These are phyloP conservation scores for Perca schrenkii DNA, from an alignment of 2,113 vertebrate species.

Conservation along the genomic window DNA sequence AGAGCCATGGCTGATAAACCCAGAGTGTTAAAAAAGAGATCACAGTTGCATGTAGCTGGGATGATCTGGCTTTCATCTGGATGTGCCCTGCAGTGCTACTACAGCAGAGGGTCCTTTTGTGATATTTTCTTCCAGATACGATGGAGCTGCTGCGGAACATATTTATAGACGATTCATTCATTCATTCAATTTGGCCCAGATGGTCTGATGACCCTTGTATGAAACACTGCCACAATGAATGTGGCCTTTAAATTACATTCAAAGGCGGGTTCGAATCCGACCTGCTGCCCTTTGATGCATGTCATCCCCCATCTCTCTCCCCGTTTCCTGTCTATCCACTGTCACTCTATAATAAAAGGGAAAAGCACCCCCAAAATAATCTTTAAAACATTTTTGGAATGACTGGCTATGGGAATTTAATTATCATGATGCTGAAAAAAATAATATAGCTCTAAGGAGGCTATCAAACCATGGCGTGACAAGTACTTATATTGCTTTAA, in stretches of 20 bases:
- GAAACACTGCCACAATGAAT: constrained; percentile 6
- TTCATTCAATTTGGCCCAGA: constrained; percentile 18
- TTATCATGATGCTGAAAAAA: neutral
- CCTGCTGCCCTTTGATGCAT: no score
- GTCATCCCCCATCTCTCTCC: no score
- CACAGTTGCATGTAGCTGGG: neutral
- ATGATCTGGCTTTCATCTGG: constrained; percentile 39
- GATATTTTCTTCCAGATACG: constrained; percentile 35
- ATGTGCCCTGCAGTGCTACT: constrained; percentile 20
- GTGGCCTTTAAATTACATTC: constrained; percentile 8
- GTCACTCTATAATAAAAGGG: no score
- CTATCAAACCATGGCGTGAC: neutral
- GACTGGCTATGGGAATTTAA: neutral
- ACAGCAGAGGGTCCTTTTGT: constrained; percentile 29
- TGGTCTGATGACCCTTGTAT: constrained; percentile 17
- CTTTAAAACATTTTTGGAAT: no score
- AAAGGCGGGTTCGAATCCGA: neutral
- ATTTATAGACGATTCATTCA: constrained; percentile 29
- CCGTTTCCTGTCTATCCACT: no score
- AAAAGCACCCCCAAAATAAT: no score
- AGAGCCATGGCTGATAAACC: constrained; percentile 5
- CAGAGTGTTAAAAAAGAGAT: constrained; percentile 9
- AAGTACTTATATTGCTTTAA: neutral
- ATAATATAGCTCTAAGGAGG: neutral
- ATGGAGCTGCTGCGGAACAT: constrained; percentile 12